Evolutionary conservation across 1,140 invertebrate genomes (phyloP).

Genomic region (Planococcus citri): DNA sequence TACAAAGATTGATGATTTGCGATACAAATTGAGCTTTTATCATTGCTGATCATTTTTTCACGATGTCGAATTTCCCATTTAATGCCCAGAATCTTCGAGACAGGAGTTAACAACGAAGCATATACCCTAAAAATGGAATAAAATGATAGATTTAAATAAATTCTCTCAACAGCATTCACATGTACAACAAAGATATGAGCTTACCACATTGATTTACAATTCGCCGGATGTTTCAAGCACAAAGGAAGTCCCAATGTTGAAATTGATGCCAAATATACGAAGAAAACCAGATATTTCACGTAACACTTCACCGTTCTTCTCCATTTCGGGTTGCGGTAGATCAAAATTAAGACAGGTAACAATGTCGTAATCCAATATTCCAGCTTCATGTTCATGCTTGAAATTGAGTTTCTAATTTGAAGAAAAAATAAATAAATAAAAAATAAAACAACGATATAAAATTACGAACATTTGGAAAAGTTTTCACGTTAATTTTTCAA

Average conservation of each 20-base stretch:
- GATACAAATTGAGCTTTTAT: conserved; percentile 35
- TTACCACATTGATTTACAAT: not conserved
- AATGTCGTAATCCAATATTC: too few relatives aligned
- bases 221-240: not conserved
- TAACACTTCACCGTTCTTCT: not conserved
- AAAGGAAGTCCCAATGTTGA: not conserved
- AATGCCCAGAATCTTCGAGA: conserved; percentile 30
- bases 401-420: too few relatives aligned
- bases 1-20: conserved; percentile 41
- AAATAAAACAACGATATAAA: too few relatives aligned
- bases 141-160: too few relatives aligned
- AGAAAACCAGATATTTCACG: not conserved
- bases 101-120: not conserved
- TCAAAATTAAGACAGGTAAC: too few relatives aligned
- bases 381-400: too few relatives aligned
- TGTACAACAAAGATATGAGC: not conserved
- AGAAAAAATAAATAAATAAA: too few relatives aligned
- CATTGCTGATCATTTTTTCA: conserved; percentile 32
- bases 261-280: not conserved
- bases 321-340: not conserved
- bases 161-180: too few relatives aligned
- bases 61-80: conserved; percentile 36
- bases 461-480: too few relatives aligned
- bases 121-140: not conserved
- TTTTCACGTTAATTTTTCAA: too few relatives aligned